Percentiles rank a stretch among this genome's conserved stretches.
phyloP scores from a whole-genome alignment of 2,888 invertebrate species.

The Harpalus rufipes region DNA sequence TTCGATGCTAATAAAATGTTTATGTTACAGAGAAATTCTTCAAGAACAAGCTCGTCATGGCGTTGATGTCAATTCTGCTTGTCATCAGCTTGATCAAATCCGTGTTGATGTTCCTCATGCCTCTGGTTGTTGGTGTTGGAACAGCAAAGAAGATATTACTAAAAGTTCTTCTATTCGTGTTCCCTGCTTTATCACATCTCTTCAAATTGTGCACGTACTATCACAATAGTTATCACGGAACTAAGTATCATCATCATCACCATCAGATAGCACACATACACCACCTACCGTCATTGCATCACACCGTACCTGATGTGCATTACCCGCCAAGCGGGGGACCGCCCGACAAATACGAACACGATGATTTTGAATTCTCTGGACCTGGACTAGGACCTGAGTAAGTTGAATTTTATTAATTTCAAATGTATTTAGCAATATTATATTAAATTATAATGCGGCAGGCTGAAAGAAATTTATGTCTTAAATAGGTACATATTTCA shows the following conservation, averaged over 20 bases:
- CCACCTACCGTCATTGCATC: slow-evolving; percentile 78
- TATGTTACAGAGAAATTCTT: slow-evolving; percentile 86
- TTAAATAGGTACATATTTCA: too few species aligned
- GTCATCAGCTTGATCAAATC: slow-evolving; percentile 89
- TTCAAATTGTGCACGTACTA: slow-evolving; percentile 92
- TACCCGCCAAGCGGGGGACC: slow-evolving; percentile 72
- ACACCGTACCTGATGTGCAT: slow-evolving; percentile 71
- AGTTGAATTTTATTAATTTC: slow-evolving; percentile 72
- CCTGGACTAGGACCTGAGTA: slow-evolving; percentile 83
- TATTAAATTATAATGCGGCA: too few species aligned
- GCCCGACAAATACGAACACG: slow-evolving; percentile 77
- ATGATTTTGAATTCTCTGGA: slow-evolving; percentile 82
- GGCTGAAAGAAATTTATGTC: too few species aligned
- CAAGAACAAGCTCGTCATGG: slow-evolving; percentile 85
- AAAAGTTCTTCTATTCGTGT: slow-evolving; percentile 88
- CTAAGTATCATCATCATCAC: slow-evolving; percentile 90
- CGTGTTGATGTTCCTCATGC: slow-evolving; percentile 89
- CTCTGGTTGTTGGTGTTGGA: slow-evolving; percentile 87
- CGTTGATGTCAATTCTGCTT: slow-evolving; percentile 86
- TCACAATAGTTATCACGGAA: slow-evolving; percentile 85
- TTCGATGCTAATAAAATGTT: slow-evolving; percentile 22
- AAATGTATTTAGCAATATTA: not conserved
- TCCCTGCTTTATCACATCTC: slow-evolving; percentile 89
- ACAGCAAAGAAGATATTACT: slow-evolving; percentile 91
- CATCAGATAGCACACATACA: slow-evolving; percentile 89